phyloP scores from a whole-genome alignment of 2,888 invertebrate species.

The Hypsopygia costalis region DNA sequence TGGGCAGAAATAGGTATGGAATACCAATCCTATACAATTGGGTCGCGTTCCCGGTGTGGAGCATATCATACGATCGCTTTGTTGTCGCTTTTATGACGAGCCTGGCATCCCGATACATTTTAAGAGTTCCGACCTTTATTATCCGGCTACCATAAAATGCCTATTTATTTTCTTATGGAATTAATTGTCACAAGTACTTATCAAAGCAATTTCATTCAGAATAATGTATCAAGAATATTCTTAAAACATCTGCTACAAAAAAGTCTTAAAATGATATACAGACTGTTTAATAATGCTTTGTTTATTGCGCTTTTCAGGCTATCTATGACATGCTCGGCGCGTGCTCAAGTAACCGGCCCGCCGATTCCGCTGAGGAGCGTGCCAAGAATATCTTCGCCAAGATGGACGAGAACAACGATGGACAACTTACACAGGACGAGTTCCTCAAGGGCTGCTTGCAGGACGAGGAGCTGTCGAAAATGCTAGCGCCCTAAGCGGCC shows the following conservation, averaged over 20 bases:
- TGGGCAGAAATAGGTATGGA: too few species aligned
- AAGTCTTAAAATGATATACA: too few species aligned
- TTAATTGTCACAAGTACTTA: too few species aligned
- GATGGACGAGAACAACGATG: conserved; percentile 99
- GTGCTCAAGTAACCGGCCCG: conserved; percentile 96
- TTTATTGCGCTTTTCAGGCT: conserved; percentile 86
- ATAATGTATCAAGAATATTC: too few species aligned
- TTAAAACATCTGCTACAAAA: too few species aligned
- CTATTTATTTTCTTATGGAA: too few species aligned
- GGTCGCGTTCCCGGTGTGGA: too few species aligned
- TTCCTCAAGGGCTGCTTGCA: conserved; percentile 98
- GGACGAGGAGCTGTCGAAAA: conserved; percentile 96
- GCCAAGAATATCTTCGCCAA: conserved; percentile 99
- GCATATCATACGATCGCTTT: too few species aligned
- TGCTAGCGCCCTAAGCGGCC: conserved; percentile 91
- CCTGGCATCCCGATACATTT: neutral
- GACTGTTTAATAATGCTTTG: too few species aligned
- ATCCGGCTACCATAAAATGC: too few species aligned
- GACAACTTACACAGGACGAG: conserved; percentile 98
- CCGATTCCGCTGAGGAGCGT: conserved; percentile 97
- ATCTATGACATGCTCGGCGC: conserved; percentile 99
- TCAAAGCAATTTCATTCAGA: too few species aligned
- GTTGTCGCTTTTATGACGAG: neutral
- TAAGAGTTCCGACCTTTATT: neutral
- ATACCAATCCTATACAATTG: too few species aligned